phyloP scores from a whole-genome alignment of 2,888 invertebrate genomes.

The Caenorhabditis sp. region DNA sequence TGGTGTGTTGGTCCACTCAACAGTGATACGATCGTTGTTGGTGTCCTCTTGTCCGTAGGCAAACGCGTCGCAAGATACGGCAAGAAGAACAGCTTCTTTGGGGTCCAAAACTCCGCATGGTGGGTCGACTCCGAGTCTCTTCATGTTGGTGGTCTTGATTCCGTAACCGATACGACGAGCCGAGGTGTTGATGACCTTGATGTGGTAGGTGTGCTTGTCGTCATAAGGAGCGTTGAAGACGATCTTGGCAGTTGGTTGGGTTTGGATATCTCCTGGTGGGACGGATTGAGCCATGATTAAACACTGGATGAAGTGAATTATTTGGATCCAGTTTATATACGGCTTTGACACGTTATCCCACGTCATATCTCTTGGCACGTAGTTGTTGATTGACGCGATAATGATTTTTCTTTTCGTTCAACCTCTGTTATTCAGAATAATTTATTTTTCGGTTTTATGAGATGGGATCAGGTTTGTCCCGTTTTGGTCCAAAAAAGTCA shows the following conservation, averaged over 20 bases:
- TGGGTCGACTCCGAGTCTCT: conserved; percentile 55
- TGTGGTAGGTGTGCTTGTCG: conserved; percentile 21
- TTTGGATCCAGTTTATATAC: too few relatives aligned
- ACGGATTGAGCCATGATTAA: too few relatives aligned
- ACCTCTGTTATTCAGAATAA: too few relatives aligned
- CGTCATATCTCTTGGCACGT: too few relatives aligned
- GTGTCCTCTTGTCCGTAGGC: conserved; percentile 34
- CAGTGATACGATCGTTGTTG: conserved; percentile 58
- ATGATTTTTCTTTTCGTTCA: too few relatives aligned
- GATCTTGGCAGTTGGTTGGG: background rate
- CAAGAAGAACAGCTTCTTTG: conserved; percentile 45
- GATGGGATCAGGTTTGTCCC: too few relatives aligned
- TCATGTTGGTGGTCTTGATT: conserved; percentile 62
- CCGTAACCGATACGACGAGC: conserved; percentile 56
- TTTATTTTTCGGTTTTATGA: too few relatives aligned
- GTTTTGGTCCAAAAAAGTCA: too few relatives aligned
- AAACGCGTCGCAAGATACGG: conserved; percentile 34
- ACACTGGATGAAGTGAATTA: too few relatives aligned
- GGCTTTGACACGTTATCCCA: too few relatives aligned
- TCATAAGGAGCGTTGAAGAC: background rate
- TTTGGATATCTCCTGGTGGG: too few relatives aligned
- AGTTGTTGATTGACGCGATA: too few relatives aligned
- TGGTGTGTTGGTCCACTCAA: conserved; percentile 58
- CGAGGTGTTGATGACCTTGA: conserved; percentile 54
- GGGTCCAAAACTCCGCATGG: conserved; percentile 58